Evolutionary conservation across 1,140 invertebrate genomes (phyloP).

Genomic region (Sarcophaga peregrina): DNA sequence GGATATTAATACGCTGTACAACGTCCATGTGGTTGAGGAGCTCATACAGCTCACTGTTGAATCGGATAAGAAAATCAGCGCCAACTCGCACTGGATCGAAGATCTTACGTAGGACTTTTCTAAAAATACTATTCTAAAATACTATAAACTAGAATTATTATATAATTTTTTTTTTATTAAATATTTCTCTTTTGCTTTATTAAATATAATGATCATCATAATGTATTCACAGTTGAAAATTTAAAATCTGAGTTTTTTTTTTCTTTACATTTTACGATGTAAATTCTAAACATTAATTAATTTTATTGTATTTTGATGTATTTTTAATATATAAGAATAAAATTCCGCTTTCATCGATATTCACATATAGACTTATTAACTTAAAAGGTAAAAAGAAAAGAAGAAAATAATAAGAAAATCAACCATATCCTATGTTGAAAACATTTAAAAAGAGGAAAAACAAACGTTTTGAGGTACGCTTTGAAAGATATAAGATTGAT

Average conservation of each 20-base stretch:
- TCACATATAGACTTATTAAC: background rate
- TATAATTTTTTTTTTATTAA: conserved; percentile 27
- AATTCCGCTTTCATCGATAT: background rate
- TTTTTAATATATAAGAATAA: background rate
- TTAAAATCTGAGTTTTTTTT: conserved; percentile 19
- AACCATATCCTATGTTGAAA: too few species aligned
- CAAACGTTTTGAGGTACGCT: too few species aligned
- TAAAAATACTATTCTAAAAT: too few species aligned
- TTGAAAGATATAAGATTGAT: background rate
- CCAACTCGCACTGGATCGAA: too few species aligned
- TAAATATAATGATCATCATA: background rate
- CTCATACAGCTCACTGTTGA: too few species aligned
- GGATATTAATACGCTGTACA: too few species aligned
- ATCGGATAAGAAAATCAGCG: too few species aligned
- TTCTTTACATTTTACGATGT: conserved; percentile 1
- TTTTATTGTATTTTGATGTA: background rate
- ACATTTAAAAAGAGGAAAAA: too few species aligned
- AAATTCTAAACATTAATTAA: conserved; percentile 16
- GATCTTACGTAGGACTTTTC: too few species aligned
- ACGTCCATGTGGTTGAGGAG: too few species aligned
- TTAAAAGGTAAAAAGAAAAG: background rate
- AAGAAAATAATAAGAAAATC: background rate
- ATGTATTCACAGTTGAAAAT: background rate
- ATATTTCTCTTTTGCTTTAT: background rate
- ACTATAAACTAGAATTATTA: background rate